A percentile compares a stretch with the other conserved stretches of the same genome.
Evolutionary conservation across 37 sponge, comb jelly and placozoan species (phyloP).

Genomic region (Haliclona indistincta): DNA sequence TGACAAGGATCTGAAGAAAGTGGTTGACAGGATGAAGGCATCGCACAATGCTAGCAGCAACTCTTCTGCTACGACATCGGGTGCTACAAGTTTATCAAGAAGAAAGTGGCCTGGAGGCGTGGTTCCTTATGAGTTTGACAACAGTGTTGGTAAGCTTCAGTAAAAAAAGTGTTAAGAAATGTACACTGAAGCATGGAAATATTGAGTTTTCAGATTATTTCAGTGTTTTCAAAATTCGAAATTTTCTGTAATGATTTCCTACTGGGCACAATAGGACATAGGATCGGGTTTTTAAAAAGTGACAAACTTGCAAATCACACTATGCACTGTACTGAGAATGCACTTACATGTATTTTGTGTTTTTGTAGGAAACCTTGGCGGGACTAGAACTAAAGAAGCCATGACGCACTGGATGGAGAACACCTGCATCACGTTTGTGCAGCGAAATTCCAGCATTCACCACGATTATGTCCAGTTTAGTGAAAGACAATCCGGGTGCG

Average conservation of each 20-base stretch:
- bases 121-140: slow-evolving; percentile 1
- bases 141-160: neutral
- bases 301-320: too few relatives aligned
- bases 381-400: neutral
- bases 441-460: slow-evolving; percentile 9
- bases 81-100: neutral
- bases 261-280: too few relatives aligned
- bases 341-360: too few relatives aligned
- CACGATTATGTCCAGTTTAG: slow-evolving; percentile 41
- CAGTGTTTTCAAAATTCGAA: too few relatives aligned
- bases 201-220: neutral
- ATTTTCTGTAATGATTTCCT: too few relatives aligned
- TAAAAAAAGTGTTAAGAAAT: neutral
- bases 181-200: neutral
- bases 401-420: slow-evolving; percentile 57
- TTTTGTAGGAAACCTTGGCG: too few relatives aligned
- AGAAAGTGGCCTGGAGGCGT: slow-evolving; percentile 29
- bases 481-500: neutral
- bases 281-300: too few relatives aligned
- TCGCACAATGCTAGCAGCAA: too few relatives aligned
- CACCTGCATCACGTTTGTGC: slow-evolving; percentile 69
- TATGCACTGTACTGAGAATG: too few relatives aligned
- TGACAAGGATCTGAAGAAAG: too few relatives aligned
- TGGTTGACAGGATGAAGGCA: too few relatives aligned
- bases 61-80: neutral